Base-by-base conservation (phyloP, 2,888 invertebrate species). In the Cosmia pyralina region DNA sequence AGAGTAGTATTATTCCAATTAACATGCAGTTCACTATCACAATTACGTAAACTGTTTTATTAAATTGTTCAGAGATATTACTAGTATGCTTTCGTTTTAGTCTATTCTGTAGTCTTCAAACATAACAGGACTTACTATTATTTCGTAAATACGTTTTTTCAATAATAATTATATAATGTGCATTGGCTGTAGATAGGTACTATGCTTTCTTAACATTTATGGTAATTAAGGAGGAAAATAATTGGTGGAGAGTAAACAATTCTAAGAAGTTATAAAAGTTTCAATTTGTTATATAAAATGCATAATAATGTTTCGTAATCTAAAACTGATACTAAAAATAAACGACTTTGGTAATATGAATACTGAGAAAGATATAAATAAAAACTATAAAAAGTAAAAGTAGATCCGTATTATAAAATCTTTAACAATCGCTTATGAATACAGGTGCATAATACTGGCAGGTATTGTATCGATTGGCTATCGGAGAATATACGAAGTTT, bases 311-410 rank as follows among this genome's bases (percentile, higher is more conserved):
- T 77, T 65, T 53, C 46, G 52, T 76, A 69, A 76, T 53, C 41
- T 3, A 77, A 17, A 34, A 34, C 38, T 38, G 13, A 44, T 71
- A 41, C n/a, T 58, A 48, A 59, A 69, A 59, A 63, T 52, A 41
- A 77, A 62, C 15, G n/a, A 69, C 11, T 11, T 41, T 55, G 57
- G 7, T 34, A 41, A 50, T 48, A 55, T 28, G 4, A 59, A 63
- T 77, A 41, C 11, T 3, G 10, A 65, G 22, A 72, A 65, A 48
- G 15, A 78, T 53, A 59, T 68, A 66, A 72, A 64, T 50, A 59
- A 68, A n/a, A 28, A 28, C 28, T 28, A 28, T 28, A 28, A 28
- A 78, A 78, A 80, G 75, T 69, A 65, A 79, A 79, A 79, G 75
- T 58, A 48, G 28, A 52, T 41, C 63, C 19, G 41, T 50, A 19